A percentile compares a stretch with the other conserved stretches of the same genome.
Conservation (phyloP, 2,888 invertebrate genomes). For the Phalangium opilio region DNA sequence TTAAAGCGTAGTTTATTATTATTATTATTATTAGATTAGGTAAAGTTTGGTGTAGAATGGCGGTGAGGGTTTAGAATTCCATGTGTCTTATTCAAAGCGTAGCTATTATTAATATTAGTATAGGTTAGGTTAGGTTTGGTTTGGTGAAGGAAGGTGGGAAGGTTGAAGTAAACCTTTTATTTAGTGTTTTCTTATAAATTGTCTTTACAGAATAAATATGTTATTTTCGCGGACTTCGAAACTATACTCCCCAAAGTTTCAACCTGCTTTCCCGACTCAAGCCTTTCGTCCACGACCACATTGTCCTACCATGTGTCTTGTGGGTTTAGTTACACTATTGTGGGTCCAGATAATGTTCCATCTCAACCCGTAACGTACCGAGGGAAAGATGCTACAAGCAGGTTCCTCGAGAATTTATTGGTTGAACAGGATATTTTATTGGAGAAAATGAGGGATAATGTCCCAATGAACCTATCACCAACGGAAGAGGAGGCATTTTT, state of each 20-base stretch:
- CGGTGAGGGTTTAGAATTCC: no score
- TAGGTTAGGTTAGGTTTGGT: no score
- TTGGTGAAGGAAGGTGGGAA: no score
- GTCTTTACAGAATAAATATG: neutral
- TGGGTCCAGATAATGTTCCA: neutral
- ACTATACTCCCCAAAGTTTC: neutral
- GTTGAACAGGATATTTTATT: neutral
- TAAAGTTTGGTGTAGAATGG: no score
- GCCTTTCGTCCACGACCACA: neutral
- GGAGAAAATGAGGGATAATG: neutral
- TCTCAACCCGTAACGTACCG: neutral
- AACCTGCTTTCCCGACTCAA: neutral
- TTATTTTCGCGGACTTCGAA: slow-evolving; percentile 3
- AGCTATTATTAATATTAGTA: no score
- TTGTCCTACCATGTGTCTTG: no score
- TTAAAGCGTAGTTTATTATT: no score
- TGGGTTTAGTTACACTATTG: no score
- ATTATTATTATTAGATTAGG: no score
- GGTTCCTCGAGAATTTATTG: neutral
- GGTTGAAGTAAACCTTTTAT: no score
- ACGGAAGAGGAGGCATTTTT: neutral
- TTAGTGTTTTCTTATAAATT: neutral
- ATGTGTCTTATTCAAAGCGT: no score
- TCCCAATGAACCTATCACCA: neutral
- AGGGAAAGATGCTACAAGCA: neutral